These are phyloP conservation scores for Echiichthys vipera DNA, from an alignment of 2,797 vertebrate genomes.

Conservation along the genomic window DNA sequence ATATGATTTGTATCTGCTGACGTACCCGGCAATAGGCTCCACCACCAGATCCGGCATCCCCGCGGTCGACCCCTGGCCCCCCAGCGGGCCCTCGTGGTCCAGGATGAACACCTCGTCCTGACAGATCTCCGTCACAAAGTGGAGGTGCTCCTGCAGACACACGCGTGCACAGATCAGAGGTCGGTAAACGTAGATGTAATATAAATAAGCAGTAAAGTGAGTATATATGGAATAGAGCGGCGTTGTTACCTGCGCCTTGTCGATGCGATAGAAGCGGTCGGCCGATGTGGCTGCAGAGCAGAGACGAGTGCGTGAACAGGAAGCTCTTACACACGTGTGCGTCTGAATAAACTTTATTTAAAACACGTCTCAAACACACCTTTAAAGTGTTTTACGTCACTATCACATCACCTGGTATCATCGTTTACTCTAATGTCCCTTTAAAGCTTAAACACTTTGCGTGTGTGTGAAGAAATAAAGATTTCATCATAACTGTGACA, in stretches of 20 bases:
- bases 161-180: background rate
- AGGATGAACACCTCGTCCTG: slow-evolving; percentile 98
- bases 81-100: slow-evolving; percentile 88
- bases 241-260: slow-evolving; percentile 99
- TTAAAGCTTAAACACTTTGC: too few species aligned
- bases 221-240: too few species aligned
- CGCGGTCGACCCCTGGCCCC: slow-evolving; percentile 77
- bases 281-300: slow-evolving; percentile 91
- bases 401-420: too few species aligned
- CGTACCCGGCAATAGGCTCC: slow-evolving; percentile 91
- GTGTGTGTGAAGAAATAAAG: too few species aligned
- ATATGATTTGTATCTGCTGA: background rate
- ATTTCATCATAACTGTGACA: too few species aligned
- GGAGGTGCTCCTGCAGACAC: slow-evolving; percentile 92
- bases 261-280: slow-evolving; percentile 97
- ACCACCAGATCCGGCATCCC: slow-evolving; percentile 97
- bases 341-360: too few species aligned
- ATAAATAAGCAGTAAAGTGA: too few species aligned
- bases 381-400: too few species aligned
- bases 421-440: too few species aligned
- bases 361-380: too few species aligned
- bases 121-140: slow-evolving; percentile 98
- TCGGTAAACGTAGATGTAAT: too few species aligned
- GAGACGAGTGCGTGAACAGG: slow-evolving; percentile 5
- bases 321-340: too few species aligned